A percentile compares a stretch with the other conserved stretches of the same genome.
phyloP scores from a whole-genome alignment of 2,888 invertebrate species.

The Leucania comma region DNA sequence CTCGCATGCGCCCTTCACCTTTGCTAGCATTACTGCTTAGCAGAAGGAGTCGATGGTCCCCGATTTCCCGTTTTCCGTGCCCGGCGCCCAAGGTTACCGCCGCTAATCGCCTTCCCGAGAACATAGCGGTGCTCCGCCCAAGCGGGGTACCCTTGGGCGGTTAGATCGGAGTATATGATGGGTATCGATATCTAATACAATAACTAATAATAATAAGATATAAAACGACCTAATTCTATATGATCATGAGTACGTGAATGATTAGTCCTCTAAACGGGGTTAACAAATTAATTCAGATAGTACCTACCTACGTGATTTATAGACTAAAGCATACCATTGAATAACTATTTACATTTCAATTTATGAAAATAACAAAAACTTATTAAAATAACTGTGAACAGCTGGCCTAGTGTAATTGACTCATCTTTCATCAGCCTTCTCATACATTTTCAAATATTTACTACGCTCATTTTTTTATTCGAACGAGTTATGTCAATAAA shows the following conservation, averaged over 20 bases:
- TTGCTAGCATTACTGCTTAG: no score
- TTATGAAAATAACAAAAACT: not conserved
- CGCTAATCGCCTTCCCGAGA: no score
- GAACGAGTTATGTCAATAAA: not conserved
- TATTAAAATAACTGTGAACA: not conserved
- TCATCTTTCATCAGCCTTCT: not conserved
- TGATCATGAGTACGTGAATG: not conserved
- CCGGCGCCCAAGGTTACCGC: no score
- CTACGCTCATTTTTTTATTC: not conserved
- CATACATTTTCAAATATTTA: not conserved
- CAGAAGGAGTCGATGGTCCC: no score
- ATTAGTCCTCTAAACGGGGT: not conserved
- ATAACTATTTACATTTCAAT: not conserved
- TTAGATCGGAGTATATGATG: no score
- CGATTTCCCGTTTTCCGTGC: no score
- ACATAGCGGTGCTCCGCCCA: no score
- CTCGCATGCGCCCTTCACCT: no score
- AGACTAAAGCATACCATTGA: not conserved
- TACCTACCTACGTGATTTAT: not conserved
- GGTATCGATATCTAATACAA: no score
- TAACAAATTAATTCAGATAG: not conserved
- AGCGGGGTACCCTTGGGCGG: no score
- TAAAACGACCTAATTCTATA: no score
- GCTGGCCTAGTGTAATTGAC: not conserved
- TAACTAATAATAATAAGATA: no score